Base-by-base conservation (phyloP, 2,113 vertebrate genomes). In the Tympanuchus pallidicinctus region DNA sequence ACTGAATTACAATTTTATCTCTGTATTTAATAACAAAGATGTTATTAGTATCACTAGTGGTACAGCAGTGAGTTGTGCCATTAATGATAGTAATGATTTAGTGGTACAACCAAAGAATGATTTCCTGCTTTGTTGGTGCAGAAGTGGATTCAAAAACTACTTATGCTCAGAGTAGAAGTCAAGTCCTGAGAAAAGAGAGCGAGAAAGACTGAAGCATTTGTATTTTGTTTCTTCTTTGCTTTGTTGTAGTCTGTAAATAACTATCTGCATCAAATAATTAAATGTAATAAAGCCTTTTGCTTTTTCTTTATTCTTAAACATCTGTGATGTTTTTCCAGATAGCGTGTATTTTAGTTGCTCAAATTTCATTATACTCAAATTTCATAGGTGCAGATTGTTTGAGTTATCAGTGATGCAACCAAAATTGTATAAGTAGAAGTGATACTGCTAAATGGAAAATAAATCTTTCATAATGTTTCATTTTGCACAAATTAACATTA, bases 1-100 rank as follows among this genome's bases (percentile, higher is more conserved):
- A n/a, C 42, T 80, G 71, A 63, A 82, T 82, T 94, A 88, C 73
- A 74, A 78, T 54, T 86, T 52, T 86, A 40, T 89, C 67, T 93
- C 45, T 86, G 10, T n/a, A 52, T 52, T 13, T 54, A 50, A 52
- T 83, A 90, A 80, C 69, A 48, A 86, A 57, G 54, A 88, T 61
- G 43, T 70, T 91, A 60, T 18, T 76, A 30, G 69, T 50, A 52
- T 28, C 47, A 40, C 70, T 78, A 40, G 43, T 88, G 75, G 71
- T 90, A 83, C 45, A 92, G 42, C 61, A 80, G 48, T 66, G n/a
- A 82, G 50, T 19, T 90, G 64, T 92, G 63, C 50, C 40, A 25
- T 45, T 82, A 65, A 52, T 52, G 8, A 50, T 78, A 63, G 25
- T 86, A 80, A 86, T 5, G 2, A 88, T 86, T 71, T 77, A 88